Base-by-base conservation (phyloP, 2,797 vertebrate species). In the Clangula hyemalis region DNA sequence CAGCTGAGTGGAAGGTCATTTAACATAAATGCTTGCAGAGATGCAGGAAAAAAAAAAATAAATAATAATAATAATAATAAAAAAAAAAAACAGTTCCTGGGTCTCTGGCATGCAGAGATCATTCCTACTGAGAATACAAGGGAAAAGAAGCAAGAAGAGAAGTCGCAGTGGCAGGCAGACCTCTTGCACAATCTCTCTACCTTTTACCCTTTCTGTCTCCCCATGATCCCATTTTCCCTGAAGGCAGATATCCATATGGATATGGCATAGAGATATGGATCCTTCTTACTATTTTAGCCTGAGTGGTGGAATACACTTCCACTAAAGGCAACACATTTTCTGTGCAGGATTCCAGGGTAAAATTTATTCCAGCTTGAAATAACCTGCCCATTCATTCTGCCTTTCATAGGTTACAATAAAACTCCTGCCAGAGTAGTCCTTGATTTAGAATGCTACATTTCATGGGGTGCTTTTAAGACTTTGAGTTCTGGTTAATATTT, bases 121-220 rank as follows among this genome's bases (percentile, higher is more conserved):
- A n/a, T 36, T 82, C 13, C 22, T 53, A 78, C 21, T n/a, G 18
- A 79, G 60, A 87, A 69, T 27, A 54, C 11, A 69, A 72, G 64
- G n/a, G 15, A 15, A 36, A 16, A 89, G 10, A 73, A 83, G 76
- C 10, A 68, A 39, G 14, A 22, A 30, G 21, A 87, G 10, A 71
- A 80, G 76, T 11, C 0, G 0, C 2, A 32, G 16, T 7, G 36
- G 39, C 39, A 89, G 36, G 28, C 17, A 3, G 4, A 75, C 10
- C n/a, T 43, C 66, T 57, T 53, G 54, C 17, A 27, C 14, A 27
- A 7, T 47, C 41, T 47, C 70, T 66, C 51, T 56, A 51, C 32
- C 39, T 61, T 71, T 19, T 39, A 62, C 47, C 32, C 38, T 69
- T 38, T 47, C 11, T n/a, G 14, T 57, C 25, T 80, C 57, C 47